Base-by-base conservation (phyloP, 2,888 invertebrate species). In the Philereme vetulata region DNA sequence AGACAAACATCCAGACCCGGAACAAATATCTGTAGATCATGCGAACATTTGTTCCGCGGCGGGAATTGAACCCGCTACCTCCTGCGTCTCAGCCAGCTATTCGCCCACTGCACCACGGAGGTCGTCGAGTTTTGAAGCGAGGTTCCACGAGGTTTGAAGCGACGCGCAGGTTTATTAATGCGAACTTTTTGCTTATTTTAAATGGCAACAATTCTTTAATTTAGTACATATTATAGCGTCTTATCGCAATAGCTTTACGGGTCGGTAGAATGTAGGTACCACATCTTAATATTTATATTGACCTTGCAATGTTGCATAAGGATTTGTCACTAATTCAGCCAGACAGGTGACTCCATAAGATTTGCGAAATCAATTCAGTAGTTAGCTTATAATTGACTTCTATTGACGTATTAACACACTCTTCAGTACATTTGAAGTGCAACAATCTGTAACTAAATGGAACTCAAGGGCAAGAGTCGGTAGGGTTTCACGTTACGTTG, bases 401-500 rank as follows among this genome's bases (percentile, higher is more conserved):
- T 42, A 38, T 7, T 7, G 58, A 56, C 52, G 50, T 47, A 35
- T 42, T 36, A 34, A 50, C 6, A 35, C 6, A 32, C 32, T 40
- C 43, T 4, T 33, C 33, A n/a, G 32, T n/a, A 34, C 34, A 40
- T 47, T 51, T 42, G 3, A 46, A 46, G 49, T 49, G 45, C 51
- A 57, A 9, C 8, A 21, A 33, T 32, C 43, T 48, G 38, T 43
- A 43, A 44, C 40, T 55, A 50, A 46, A 43, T 35, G 46, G 38
- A 47, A 46, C 54, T 46, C 64, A 54, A 62, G 51, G 61, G 34
- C 55, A 58, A 32, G 32, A 11, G 38, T 10, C 5, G 53, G 5
- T 50, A 56, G 49, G 56, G 60, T 60, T 52, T 62, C 57, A 10
- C 32, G 38, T 51, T 51, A 47, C 52, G 9, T 4, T 34, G 43